These are phyloP conservation scores for Lepisosteus osseus DNA, from an alignment of 2,113 vertebrate species.

Conservation along the genomic window DNA sequence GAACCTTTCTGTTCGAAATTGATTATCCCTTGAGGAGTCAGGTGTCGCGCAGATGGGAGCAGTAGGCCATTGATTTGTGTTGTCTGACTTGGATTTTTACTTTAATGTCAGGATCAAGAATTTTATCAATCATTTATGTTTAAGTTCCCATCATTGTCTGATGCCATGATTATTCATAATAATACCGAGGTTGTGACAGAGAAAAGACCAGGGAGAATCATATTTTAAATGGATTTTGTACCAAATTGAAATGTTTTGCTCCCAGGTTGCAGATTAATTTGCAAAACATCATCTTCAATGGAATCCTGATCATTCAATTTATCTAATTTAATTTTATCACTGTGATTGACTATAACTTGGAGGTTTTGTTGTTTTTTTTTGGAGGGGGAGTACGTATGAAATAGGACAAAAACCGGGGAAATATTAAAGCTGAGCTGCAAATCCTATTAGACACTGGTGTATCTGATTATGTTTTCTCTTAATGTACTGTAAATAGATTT, in stretches of 20 bases:
- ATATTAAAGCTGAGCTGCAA: background rate
- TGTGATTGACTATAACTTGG: background rate
- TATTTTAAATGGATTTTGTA: conserved; percentile 17
- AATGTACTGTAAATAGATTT: background rate
- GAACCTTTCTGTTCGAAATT: background rate
- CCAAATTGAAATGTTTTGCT: conserved; percentile 11
- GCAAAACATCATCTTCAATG: background rate
- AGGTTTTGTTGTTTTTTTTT: background rate
- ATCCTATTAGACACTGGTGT: background rate
- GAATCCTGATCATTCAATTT: background rate
- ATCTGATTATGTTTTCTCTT: background rate
- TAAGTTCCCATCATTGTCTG: background rate
- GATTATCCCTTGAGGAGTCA: background rate
- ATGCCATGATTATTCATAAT: conserved; percentile 14
- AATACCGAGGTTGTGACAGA: conserved; percentile 7
- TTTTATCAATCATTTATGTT: conserved; percentile 14
- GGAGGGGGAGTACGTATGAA: background rate
- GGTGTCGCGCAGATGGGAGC: background rate
- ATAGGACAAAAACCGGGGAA: background rate
- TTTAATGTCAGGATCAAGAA: conserved; percentile 13
- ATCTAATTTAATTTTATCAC: background rate
- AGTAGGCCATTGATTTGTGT: background rate
- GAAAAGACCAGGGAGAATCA: background rate
- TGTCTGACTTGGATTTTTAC: conserved; percentile 11
- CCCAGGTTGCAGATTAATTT: background rate